These are phyloP conservation scores for Rhinopomastus cyanomelas DNA, from an alignment of 2,113 vertebrate species.

Conservation along the genomic window DNA sequence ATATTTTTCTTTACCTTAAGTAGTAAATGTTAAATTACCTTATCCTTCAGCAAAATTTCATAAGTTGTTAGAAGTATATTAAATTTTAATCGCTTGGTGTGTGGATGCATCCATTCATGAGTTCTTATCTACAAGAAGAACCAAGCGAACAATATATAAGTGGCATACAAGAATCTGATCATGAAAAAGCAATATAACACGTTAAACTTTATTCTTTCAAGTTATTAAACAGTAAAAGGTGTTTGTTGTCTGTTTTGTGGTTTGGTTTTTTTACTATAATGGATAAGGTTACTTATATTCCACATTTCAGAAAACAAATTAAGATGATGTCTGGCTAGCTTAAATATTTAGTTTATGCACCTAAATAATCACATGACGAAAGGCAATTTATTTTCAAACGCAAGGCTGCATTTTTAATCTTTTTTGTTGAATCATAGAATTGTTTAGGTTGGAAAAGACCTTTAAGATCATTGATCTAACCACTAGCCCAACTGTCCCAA, in stretches of 20 bases:
- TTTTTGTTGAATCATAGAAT: too few relatives aligned
- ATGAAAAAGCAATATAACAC: not conserved
- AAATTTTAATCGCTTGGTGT: conserved; percentile 93
- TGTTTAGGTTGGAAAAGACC: too few relatives aligned
- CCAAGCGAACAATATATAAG: conserved; percentile 8
- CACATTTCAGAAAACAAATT: not conserved
- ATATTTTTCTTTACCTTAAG: not conserved
- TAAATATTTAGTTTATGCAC: conserved; percentile 8
- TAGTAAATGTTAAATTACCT: conserved; percentile 77
- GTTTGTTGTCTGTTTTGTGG: not conserved
- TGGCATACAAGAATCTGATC: not conserved
- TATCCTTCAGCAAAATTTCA: conserved; percentile 97
- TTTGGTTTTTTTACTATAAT: not conserved
- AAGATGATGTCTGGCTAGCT: not conserved
- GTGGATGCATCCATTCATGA: conserved; percentile 97
- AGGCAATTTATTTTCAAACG: not conserved
- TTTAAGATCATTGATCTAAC: too few relatives aligned
- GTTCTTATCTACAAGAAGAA: conserved; percentile 88
- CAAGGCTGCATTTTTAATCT: not conserved
- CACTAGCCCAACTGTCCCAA: too few relatives aligned
- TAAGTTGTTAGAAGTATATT: conserved; percentile 97
- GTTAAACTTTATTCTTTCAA: not conserved
- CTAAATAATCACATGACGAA: not conserved
- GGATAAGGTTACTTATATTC: not conserved
- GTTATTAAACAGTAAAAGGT: not conserved